These are phyloP conservation scores for Aspidiotus rigidus DNA, from an alignment of 2,888 invertebrate genomes.

Conservation along the genomic window DNA sequence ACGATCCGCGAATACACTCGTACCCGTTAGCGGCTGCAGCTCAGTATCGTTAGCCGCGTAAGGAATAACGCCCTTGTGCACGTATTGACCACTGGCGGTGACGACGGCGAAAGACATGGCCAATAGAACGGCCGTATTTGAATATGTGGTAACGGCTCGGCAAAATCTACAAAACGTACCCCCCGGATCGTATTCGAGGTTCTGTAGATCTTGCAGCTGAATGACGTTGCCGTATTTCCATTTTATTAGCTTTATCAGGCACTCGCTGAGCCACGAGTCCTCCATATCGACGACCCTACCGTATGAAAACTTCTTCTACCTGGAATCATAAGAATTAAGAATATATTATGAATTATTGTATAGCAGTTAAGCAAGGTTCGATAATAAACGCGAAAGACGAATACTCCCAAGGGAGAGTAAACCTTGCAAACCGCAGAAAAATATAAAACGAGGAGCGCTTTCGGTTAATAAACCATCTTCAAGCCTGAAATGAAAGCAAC, in stretches of 20 bases:
- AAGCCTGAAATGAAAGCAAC: no score
- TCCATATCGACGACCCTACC: slow-evolving; percentile 12
- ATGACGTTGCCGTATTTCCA: slow-evolving; percentile 27
- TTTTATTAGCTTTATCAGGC: slow-evolving; percentile 22
- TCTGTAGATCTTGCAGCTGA: slow-evolving; percentile 22
- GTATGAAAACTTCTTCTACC: slow-evolving; percentile 8
- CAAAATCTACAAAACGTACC: slow-evolving; percentile 20
- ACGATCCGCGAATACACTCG: slow-evolving; percentile 13
- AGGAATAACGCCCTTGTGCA: slow-evolving; percentile 12
- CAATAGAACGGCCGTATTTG: slow-evolving; percentile 17
- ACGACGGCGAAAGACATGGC: slow-evolving; percentile 27
- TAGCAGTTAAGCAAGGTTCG: no score
- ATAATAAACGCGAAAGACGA: no score
- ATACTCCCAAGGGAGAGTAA: no score
- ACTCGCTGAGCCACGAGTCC: slow-evolving; percentile 24
- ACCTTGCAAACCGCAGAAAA: no score
- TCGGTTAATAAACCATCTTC: no score
- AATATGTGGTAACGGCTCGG: slow-evolving; percentile 22
- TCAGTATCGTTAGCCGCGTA: slow-evolving; percentile 7
- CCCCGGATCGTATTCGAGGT: slow-evolving; percentile 27
- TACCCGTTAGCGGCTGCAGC: slow-evolving; percentile 15
- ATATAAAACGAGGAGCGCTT: no score
- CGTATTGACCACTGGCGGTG: slow-evolving; percentile 28
- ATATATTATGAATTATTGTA: no score
- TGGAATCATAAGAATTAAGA: background rate